Evolutionary conservation across 2,113 vertebrate genomes (phyloP).

Genomic region (Calyptommatus sinebrachiatus): DNA sequence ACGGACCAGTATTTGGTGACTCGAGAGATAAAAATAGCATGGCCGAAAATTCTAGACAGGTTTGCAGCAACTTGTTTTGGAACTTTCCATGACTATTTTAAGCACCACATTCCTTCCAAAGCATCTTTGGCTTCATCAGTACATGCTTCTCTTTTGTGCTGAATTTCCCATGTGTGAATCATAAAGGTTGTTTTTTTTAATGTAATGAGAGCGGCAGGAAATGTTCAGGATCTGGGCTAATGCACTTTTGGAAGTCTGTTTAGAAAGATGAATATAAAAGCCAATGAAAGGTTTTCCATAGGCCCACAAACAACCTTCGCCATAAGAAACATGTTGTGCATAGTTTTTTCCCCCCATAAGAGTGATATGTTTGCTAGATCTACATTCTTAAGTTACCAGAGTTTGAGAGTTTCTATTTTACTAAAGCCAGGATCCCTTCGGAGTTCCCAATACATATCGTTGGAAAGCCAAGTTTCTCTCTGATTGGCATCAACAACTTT

Average conservation of each 20-base stretch:
- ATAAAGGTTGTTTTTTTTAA: constrained; percentile 48
- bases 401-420: constrained; percentile 86
- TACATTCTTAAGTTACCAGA: constrained; percentile 87
- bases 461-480: constrained; percentile 95
- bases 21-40: constrained; percentile 47
- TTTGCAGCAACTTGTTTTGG: constrained; percentile 51
- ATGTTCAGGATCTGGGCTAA: constrained; percentile 74
- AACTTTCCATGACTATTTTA: constrained; percentile 64
- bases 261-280: constrained; percentile 82
- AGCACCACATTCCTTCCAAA: constrained; percentile 67
- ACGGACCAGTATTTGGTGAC: constrained; percentile 42
- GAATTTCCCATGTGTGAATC: constrained; percentile 55
- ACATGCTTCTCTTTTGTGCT: constrained; percentile 65
- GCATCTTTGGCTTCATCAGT: constrained; percentile 66
- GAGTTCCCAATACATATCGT: constrained; percentile 95
- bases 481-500: constrained; percentile 91
- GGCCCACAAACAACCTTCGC: constrained; percentile 74
- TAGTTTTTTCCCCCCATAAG: constrained; percentile 81
- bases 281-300: constrained; percentile 64
- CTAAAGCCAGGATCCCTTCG: constrained; percentile 96
- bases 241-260: constrained; percentile 76
- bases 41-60: constrained; percentile 35
- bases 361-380: constrained; percentile 73
- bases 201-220: constrained; percentile 75
- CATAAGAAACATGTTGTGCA: constrained; percentile 88